Conservation (phyloP, 2,797 vertebrate genomes). For the Spea hammondii region DNA sequence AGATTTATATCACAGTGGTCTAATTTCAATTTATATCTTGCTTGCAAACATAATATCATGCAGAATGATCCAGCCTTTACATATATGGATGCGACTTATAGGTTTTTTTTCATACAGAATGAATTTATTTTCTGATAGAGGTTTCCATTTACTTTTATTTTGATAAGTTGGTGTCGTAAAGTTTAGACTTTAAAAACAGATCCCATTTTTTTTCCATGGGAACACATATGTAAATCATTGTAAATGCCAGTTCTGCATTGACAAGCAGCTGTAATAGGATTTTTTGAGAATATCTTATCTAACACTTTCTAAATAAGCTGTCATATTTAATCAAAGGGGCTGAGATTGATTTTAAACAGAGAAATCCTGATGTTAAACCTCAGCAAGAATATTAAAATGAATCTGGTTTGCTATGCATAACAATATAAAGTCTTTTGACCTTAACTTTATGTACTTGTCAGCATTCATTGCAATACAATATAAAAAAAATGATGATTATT, state of each 20-base stretch:
- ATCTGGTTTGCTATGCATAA: conserved; percentile 32
- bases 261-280: conserved; percentile 17
- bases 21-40: too few species aligned
- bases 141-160: too few species aligned
- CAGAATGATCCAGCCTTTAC: too few species aligned
- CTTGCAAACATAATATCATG: too few species aligned
- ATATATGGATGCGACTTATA: too few species aligned
- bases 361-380: conserved; percentile 28
- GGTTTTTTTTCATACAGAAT: too few species aligned
- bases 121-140: too few species aligned
- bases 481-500: conserved; percentile 25
- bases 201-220: not conserved
- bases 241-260: not conserved
- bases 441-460: conserved; percentile 31
- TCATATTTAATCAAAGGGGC: conserved; percentile 42
- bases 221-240: conserved; percentile 20
- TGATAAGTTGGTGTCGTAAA: too few species aligned
- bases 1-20: too few species aligned
- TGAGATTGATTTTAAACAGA: conserved; percentile 35
- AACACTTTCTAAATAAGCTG: conserved; percentile 33
- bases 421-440: conserved; percentile 34
- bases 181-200: too few species aligned
- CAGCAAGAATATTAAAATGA: conserved; percentile 38
- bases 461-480: conserved; percentile 31
- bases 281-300: conserved; percentile 16